Conservation (phyloP, 2,888 invertebrate species). For the Morinoia aosen region DNA sequence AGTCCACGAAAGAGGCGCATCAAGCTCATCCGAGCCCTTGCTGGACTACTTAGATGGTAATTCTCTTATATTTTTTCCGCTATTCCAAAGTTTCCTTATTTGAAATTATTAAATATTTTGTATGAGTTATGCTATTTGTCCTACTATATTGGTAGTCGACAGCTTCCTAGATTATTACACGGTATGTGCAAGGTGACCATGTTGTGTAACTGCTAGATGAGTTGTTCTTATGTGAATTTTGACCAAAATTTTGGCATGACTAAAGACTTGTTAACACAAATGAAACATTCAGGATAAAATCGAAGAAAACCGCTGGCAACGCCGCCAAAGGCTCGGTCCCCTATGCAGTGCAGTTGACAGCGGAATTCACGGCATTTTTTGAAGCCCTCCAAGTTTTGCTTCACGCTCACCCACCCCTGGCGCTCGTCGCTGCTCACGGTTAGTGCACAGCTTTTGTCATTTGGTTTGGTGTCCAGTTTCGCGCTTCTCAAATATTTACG, state of each 20-base stretch:
- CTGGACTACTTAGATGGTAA: conserved; percentile 32
- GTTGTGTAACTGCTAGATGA: not conserved
- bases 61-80: not conserved
- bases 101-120: not conserved
- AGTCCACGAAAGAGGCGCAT: conserved; percentile 26
- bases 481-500: not conserved
- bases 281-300: not conserved
- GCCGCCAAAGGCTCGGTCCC: not conserved
- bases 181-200: not conserved
- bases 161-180: not conserved
- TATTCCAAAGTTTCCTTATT: not conserved
- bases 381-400: conserved; percentile 24
- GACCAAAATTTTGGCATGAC: not conserved
- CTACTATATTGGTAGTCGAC: not conserved
- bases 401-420: not conserved
- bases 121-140: not conserved
- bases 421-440: not conserved
- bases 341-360: not conserved
- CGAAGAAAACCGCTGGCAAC: not conserved
- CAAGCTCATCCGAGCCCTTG: conserved; percentile 35
- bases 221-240: not conserved
- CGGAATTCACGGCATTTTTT: not conserved
- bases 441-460: not conserved
- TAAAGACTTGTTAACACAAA: not conserved
- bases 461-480: not conserved